A percentile compares a stretch with the other conserved stretches of the same genome.
phyloP scores from a whole-genome alignment of 2,888 invertebrate genomes.

The Eristalis arbustorum region DNA sequence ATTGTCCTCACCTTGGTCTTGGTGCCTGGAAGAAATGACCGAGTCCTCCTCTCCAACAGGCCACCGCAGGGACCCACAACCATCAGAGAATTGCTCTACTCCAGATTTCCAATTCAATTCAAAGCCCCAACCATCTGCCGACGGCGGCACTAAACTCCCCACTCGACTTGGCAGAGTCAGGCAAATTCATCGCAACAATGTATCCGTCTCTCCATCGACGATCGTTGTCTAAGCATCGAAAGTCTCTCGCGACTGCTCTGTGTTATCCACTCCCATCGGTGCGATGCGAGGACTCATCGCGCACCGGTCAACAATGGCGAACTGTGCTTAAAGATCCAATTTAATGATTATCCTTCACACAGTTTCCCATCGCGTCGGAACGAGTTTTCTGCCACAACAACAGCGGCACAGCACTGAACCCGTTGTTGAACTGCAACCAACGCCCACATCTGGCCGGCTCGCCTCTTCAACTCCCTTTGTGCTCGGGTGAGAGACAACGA shows the following conservation, averaged over 20 bases:
- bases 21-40: no score
- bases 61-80: no score
- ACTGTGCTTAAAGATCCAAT: not conserved
- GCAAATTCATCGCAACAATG: no score
- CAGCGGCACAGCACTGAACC: not conserved
- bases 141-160: no score
- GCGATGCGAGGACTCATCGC: not conserved
- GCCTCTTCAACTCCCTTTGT: not conserved
- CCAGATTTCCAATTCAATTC: no score
- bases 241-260: not conserved
- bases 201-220: no score
- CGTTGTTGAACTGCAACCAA: slow-evolving; percentile 1
- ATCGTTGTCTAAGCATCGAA: not conserved
- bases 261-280: not conserved
- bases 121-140: no score
- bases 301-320: not conserved
- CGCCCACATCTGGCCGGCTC: not conserved
- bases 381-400: not conserved
- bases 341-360: not conserved
- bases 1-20: no score
- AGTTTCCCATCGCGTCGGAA: not conserved
- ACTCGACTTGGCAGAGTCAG: no score
- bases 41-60: no score
- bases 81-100: no score
- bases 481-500: not conserved